Evolutionary conservation across 2,888 invertebrate species (phyloP).

Genomic region (Troides aeacus): DNA sequence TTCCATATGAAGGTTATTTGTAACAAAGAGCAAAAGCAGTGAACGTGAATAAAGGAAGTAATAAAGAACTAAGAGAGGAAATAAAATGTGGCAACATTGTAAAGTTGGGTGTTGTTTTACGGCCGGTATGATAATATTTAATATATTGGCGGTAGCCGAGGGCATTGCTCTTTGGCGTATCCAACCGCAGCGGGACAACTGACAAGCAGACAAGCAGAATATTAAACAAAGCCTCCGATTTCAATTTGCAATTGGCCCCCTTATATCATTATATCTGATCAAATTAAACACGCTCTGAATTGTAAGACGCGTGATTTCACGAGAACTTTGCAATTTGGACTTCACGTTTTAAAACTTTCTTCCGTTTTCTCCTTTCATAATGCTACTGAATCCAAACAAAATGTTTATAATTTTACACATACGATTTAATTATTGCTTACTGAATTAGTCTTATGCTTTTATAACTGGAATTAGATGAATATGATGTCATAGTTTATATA

Average conservation of each 20-base stretch:
- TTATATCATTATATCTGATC: slow-evolving; percentile 26
- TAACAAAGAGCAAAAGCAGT: slow-evolving; percentile 2
- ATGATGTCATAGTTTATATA: slow-evolving; percentile 17
- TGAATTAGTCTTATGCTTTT: background rate
- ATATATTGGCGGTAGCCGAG: slow-evolving; percentile 4
- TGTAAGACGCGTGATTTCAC: slow-evolving; percentile 17
- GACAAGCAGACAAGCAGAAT: slow-evolving; percentile 16
- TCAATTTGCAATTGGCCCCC: slow-evolving; percentile 24
- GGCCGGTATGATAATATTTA: slow-evolving; percentile 12
- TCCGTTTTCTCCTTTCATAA: slow-evolving; percentile 18
- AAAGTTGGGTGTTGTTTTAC: slow-evolving; percentile 10
- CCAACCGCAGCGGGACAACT: slow-evolving; percentile 21
- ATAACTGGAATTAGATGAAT: background rate
- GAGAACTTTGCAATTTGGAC: slow-evolving; percentile 16
- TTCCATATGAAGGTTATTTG: background rate
- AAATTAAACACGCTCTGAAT: slow-evolving; percentile 25
- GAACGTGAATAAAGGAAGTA: slow-evolving; percentile 15
- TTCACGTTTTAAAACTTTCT: slow-evolving; percentile 16
- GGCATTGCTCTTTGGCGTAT: slow-evolving; percentile 18
- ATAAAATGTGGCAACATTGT: slow-evolving; percentile 17
- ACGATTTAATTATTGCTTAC: background rate
- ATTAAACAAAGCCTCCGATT: slow-evolving; percentile 26
- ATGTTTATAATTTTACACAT: background rate
- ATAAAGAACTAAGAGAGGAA: slow-evolving; percentile 9
- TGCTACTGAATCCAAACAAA: background rate